A percentile compares a stretch with the other conserved stretches of the same genome.
Evolutionary conservation across 2,888 invertebrate species (phyloP).

Genomic region (Chrysolina americana): DNA sequence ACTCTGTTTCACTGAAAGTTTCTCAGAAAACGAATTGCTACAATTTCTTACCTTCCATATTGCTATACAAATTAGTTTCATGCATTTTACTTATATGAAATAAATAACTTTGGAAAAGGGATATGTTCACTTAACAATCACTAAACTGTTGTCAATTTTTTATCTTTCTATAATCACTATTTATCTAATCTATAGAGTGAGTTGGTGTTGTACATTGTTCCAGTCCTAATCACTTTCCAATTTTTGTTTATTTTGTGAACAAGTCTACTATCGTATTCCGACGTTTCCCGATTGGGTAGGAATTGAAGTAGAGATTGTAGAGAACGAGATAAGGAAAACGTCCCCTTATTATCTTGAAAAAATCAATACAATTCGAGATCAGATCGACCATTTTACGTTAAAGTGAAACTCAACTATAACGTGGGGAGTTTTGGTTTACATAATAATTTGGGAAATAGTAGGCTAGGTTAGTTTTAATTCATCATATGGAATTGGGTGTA

Average conservation of each 20-base stretch:
- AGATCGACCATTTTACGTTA: no score
- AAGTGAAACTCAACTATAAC: no score
- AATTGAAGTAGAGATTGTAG: no score
- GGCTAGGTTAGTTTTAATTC: no score
- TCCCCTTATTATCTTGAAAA: no score
- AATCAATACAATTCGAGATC: no score
- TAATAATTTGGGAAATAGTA: no score
- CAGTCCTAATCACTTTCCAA: slow-evolving; percentile 29
- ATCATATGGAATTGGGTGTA: no score
- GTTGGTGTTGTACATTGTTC: slow-evolving; percentile 32
- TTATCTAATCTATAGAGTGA: slow-evolving; percentile 39
- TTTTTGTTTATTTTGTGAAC: slow-evolving; percentile 30
- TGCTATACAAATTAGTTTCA: slow-evolving; percentile 31
- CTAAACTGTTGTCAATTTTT: slow-evolving; percentile 24
- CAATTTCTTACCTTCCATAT: slow-evolving; percentile 36
- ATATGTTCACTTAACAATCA: slow-evolving; percentile 12
- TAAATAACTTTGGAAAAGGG: neutral
- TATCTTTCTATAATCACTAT: slow-evolving; percentile 32
- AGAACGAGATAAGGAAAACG: no score
- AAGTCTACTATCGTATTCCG: neutral
- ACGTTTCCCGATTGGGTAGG: no score
- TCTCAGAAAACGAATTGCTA: neutral
- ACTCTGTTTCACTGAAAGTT: neutral
- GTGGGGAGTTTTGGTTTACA: no score
- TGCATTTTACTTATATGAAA: slow-evolving; percentile 31